Base-by-base conservation (phyloP, 1,140 invertebrate genomes). In the Spodoptera litura region DNA sequence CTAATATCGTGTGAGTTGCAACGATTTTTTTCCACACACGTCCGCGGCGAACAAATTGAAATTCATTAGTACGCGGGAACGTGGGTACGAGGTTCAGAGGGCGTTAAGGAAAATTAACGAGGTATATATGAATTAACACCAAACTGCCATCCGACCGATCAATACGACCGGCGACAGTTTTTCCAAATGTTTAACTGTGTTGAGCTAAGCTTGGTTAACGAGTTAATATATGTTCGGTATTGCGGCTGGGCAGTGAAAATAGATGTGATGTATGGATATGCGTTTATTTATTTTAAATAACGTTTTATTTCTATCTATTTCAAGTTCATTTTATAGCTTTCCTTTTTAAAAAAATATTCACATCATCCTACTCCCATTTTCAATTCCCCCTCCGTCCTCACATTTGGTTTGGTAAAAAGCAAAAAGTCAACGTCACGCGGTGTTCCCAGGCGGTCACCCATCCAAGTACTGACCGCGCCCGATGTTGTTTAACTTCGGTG, bases 71-170 rank as follows among this genome's bases (percentile, higher is more conserved):
- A 79, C 85, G 87, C 86, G 89, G 86, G 81, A 83, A 83, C 87
- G 88, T 88, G 38, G 38, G 84, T 56, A 56, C 62, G 38, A 12
- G 38, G 8, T 20, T 49, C 62, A 86, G 86, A 84, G 83, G 84
- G 87, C 87, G 91, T 91, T 90, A 91, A 93, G 88, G 88, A 92
- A 89, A 92, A 93, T 92, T 93, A 92, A 92, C 90, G 88, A 90
- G 88, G 70, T 87, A 86, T 89, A 87, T 91, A 90, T 91, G 89
- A 92, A 91, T 90, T 91, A 91, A 91, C 91, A 89, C 88, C 84
- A 83, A 82, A 84, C 35, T 83, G 86, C 85, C 86, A 89, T 83
- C 70, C 68, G 78, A 73, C 62, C n/a, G 89, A 90, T 93, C 91
- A 88, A 93, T 93, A 91, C 59, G 56, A 90, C 91, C 83, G 81